These are phyloP conservation scores for Drosophila lini DNA, from an alignment of 1,140 invertebrate species.

Conservation along the genomic window DNA sequence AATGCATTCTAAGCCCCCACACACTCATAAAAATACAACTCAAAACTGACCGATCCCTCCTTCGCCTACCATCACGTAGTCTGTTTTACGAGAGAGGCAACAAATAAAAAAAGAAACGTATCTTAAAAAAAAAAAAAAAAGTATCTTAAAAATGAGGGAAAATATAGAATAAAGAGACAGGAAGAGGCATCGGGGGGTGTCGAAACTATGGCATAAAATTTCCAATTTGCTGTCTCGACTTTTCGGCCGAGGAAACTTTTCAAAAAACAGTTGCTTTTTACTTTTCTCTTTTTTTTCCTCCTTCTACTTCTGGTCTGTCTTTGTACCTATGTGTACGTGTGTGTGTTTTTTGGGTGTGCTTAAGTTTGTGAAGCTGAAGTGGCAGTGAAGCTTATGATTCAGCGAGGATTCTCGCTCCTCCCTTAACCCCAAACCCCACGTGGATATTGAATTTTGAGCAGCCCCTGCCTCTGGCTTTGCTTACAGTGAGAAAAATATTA, in stretches of 20 bases:
- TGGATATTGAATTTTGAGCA: conserved; percentile 50
- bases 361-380: conserved; percentile 24
- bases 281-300: not conserved
- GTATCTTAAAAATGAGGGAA: conserved; percentile 7
- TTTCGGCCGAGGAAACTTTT: conserved; percentile 66
- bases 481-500: not conserved
- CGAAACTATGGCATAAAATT: conserved; percentile 78
- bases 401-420: conserved; percentile 11
- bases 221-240: conserved; percentile 77
- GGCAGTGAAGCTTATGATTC: conserved; percentile 48
- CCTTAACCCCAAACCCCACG: conserved; percentile 17
- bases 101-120: conserved; percentile 20
- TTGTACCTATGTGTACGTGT: conserved; percentile 1
- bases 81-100: conserved; percentile 33
- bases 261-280: conserved; percentile 38
- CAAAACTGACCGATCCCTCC: conserved; percentile 9
- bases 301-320: not conserved
- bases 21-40: conserved; percentile 27
- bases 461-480: not conserved
- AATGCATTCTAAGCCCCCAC: conserved; percentile 6
- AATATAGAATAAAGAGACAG: conserved; percentile 4
- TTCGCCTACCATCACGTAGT: conserved; percentile 32
- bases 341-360: conserved; percentile 7
- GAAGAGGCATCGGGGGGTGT: conserved; percentile 9
- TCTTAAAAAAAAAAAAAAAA: not conserved